phyloP scores from a whole-genome alignment of 2,797 vertebrate species.

The Telmatherina bonti region DNA sequence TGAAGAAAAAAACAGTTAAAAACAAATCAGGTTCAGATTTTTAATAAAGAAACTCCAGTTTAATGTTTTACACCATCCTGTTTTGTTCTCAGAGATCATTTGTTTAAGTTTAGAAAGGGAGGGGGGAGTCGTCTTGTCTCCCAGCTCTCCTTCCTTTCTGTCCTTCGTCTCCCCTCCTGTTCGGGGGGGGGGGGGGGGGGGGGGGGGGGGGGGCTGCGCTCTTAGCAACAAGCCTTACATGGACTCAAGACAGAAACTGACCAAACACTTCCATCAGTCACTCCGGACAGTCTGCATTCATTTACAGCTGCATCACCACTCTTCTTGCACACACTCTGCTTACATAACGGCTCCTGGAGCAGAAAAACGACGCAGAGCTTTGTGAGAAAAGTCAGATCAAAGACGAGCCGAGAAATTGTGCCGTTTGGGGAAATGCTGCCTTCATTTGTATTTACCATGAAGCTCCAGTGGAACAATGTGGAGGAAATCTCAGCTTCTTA shows the following conservation, averaged over 20 bases:
- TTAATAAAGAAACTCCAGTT: too few relatives aligned
- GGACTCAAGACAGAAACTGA: constrained; percentile 66
- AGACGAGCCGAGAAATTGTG: not conserved
- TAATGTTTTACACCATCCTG: too few relatives aligned
- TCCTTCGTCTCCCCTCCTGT: constrained; percentile 30
- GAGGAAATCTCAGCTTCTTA: too few relatives aligned
- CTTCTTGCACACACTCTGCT: constrained; percentile 51
- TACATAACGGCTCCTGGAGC: constrained; percentile 39
- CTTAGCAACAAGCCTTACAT: constrained; percentile 75
- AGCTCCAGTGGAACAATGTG: too few relatives aligned
- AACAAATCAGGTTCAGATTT: too few relatives aligned
- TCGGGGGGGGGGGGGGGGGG: too few relatives aligned
- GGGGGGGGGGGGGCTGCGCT: constrained; percentile 39
- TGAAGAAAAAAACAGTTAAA: too few relatives aligned
- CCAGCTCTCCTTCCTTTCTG: constrained; percentile 29
- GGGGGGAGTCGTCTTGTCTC: constrained; percentile 26
- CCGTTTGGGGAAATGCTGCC: too few relatives aligned
- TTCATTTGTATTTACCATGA: too few relatives aligned
- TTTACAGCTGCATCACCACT: constrained; percentile 67
- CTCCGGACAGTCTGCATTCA: constrained; percentile 64
- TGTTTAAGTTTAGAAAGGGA: too few relatives aligned
- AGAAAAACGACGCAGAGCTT: not conserved
- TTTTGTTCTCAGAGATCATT: too few relatives aligned
- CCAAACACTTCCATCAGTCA: constrained; percentile 68
- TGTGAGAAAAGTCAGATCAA: constrained; percentile 15